Conservation (phyloP, 2,888 invertebrate genomes). For the Conops quadrifasciatus region DNA sequence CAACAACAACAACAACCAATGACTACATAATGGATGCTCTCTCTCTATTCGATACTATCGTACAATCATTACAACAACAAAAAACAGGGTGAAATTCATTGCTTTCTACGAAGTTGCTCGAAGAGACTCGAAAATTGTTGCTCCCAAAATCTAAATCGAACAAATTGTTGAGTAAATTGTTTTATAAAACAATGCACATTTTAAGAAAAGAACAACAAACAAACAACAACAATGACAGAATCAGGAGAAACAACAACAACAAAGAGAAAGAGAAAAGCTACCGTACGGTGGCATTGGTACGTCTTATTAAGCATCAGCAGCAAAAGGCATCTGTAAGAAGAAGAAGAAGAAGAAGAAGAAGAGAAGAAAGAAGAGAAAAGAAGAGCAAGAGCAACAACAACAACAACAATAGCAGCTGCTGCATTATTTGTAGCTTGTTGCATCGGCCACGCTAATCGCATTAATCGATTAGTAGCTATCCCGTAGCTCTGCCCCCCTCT, state of each 20-base stretch:
- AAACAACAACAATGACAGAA: conserved; percentile 12
- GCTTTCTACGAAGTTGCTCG: conserved; percentile 1
- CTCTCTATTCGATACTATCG: conserved; percentile 6
- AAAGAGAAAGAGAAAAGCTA: neutral
- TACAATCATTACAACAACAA: neutral
- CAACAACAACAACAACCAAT: conserved; percentile 16
- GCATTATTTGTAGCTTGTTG: conserved; percentile 20
- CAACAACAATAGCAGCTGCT: conserved; percentile 24
- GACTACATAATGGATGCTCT: conserved; percentile 26
- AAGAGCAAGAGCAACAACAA: conserved; percentile 11
- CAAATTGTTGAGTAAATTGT: conserved; percentile 23
- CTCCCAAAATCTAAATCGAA: conserved; percentile 29
- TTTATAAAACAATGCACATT: neutral
- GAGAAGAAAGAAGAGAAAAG: neutral
- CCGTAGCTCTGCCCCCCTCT: too few relatives aligned
- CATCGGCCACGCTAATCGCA: conserved; percentile 14
- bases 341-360: too few relatives aligned
- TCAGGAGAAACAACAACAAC: conserved; percentile 1
- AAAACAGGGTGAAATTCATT: conserved; percentile 1
- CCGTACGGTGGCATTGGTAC: too few relatives aligned
- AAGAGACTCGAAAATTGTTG: conserved; percentile 10
- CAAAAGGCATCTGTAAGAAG: too few relatives aligned
- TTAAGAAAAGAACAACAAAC: neutral
- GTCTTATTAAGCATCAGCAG: too few relatives aligned
- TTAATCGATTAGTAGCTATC: conserved; percentile 16